Conservation (phyloP, 1,140 invertebrate species). For the Tetramorium parvispinum region DNA sequence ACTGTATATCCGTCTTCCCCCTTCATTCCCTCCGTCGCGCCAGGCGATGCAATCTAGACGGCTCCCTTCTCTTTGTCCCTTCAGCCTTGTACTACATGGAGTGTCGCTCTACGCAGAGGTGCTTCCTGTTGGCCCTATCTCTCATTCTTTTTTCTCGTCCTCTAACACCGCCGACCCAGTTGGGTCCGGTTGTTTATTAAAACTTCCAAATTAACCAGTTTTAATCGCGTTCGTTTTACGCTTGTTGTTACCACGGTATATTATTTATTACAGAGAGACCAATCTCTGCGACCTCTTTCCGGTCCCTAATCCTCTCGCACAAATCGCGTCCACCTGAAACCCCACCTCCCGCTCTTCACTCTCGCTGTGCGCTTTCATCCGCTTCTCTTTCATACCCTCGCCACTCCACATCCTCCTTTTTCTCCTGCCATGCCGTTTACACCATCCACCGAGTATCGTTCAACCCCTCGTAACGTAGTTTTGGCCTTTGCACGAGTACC, state of each 20-base stretch:
- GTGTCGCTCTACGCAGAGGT: conserved; percentile 40
- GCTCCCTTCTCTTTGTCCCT: conserved; percentile 61
- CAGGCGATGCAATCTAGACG: conserved; percentile 65
- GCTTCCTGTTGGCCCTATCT: conserved; percentile 41
- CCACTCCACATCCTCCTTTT: conserved; percentile 3
- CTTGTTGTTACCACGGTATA: conserved; percentile 62
- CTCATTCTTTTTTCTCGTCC: neutral
- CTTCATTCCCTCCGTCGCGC: conserved; percentile 48
- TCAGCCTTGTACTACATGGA: conserved; percentile 10
- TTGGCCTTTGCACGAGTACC: conserved; percentile 63
- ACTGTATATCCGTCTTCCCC: conserved; percentile 60
- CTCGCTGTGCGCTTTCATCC: conserved; percentile 46
- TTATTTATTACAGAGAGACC: conserved; percentile 67
- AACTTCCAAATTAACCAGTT: conserved; percentile 80
- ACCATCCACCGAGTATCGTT: conserved; percentile 58
- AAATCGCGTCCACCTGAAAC: conserved; percentile 47
- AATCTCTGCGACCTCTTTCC: conserved; percentile 29
- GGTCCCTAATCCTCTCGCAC: conserved; percentile 51
- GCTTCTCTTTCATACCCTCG: conserved; percentile 51
- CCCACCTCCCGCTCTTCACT: neutral
- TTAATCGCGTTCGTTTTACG: conserved; percentile 62
- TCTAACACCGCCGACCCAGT: conserved; percentile 2
- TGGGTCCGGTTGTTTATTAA: conserved; percentile 79
- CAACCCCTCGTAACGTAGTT: conserved; percentile 59
- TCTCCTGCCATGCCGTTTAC: conserved; percentile 33